These are phyloP conservation scores for Sapayoa aenigma DNA, from an alignment of 2,113 vertebrate species.

Conservation along the genomic window DNA sequence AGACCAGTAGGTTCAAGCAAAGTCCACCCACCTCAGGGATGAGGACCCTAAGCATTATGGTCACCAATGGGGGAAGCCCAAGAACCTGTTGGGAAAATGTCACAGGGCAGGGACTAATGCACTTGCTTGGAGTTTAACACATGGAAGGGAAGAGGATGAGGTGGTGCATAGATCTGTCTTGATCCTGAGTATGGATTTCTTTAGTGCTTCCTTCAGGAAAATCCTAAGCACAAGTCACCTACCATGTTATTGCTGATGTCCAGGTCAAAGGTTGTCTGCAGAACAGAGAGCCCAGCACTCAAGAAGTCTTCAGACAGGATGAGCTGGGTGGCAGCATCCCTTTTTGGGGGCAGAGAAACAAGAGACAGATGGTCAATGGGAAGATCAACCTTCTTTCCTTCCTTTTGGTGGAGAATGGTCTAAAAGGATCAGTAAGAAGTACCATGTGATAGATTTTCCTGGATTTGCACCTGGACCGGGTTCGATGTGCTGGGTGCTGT, in stretches of 20 bases:
- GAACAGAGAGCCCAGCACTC: not conserved
- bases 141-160: too few relatives aligned
- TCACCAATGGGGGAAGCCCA: not conserved
- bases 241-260: not conserved
- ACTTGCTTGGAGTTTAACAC: too few relatives aligned
- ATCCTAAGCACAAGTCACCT: not conserved
- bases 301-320: slow-evolving; percentile 35
- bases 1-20: too few relatives aligned
- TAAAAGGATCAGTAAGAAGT: not conserved
- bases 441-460: not conserved
- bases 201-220: not conserved
- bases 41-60: not conserved
- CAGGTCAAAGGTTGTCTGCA: slow-evolving; percentile 2
- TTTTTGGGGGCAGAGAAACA: not conserved
- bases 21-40: slow-evolving; percentile 36
- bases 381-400: not conserved
- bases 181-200: not conserved
- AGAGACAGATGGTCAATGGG: accelerated
- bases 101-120: too few relatives aligned
- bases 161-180: not conserved
- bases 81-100: slow-evolving; percentile 9
- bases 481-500: too few relatives aligned
- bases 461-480: not conserved
- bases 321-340: slow-evolving; percentile 1
- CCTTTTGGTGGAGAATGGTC: not conserved